Evolutionary conservation across 1,140 invertebrate species (phyloP), one percentile per base, ranked within the genome.

Genomic region (Atta colombica): DNA sequence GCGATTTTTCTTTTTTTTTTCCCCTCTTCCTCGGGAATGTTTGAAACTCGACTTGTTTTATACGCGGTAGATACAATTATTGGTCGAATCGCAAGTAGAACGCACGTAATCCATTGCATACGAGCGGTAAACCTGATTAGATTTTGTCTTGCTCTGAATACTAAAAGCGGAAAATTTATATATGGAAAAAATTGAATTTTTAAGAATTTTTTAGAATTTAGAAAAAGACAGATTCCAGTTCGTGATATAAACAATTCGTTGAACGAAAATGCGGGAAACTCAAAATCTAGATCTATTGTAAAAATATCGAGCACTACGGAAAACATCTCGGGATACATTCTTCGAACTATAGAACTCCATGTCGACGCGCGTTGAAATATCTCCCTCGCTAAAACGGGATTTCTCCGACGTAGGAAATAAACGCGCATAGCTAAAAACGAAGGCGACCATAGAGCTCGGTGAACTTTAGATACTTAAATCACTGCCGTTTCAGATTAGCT

Each of bases 91-190:
- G 25, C n/a, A 69, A 45, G 49, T 35, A n/a, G 60, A 74, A 75
- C 55, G 39, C 69, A 51, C 69, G 72, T 35, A 49, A 25, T 61
- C 49, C 14, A 51, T 84, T 14, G 49, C 69, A 28, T 66, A 58
- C 69, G 55, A 49, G 55, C 28, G 69, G 72, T 61, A 45, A n/a
- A 84, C 55, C 72, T 61, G 68, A 74, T 84, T 84, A 75, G 72
- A 84, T 81, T 78, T 16, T 18, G 80, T 68, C 58, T 49, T 35
- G 69, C 28, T 84, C 80, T 28, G 58, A 84, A 84, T 75, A 61
- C 18, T 25, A 1, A 45, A 35, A 61, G 55, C 25, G 18, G 55
- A 31, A 25, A 63, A 61, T 28, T 72, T 81, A 58, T 81, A 71
- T 45, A 28, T 2, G 58, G 39, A 18, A 8, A 61, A 63, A 74